phyloP scores from a whole-genome alignment of 2,888 invertebrate species.

The Drosophila aldrichi region DNA sequence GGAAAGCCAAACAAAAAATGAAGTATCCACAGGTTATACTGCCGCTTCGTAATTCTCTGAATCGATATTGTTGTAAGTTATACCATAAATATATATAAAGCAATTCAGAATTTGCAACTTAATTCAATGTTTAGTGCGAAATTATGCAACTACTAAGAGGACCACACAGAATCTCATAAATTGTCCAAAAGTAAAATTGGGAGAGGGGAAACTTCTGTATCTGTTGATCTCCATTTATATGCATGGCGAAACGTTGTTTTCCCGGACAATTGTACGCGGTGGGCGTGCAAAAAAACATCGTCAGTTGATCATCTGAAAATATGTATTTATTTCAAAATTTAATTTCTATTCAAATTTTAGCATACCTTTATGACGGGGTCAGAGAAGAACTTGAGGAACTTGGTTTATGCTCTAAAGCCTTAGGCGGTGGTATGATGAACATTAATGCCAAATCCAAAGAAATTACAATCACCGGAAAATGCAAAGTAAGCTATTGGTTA shows the following conservation, averaged over 20 bases:
- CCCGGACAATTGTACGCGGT: constrained; percentile 52
- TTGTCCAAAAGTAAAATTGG: constrained; percentile 23
- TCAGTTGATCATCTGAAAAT: constrained; percentile 12
- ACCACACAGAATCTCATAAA: constrained; percentile 3
- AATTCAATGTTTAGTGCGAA: constrained; percentile 7
- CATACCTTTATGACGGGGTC: constrained; percentile 19
- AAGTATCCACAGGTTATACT: neutral
- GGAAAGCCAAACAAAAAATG: constrained; percentile 4
- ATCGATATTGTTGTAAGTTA: constrained; percentile 9
- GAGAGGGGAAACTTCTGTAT: constrained; percentile 39
- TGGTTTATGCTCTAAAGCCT: constrained; percentile 40
- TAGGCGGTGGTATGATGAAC: constrained; percentile 58
- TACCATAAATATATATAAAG: neutral
- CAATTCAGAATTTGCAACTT: neutral
- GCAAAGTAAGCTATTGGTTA: constrained; percentile 28
- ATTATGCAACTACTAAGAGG: neutral
- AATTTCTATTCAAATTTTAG: constrained; percentile 16
- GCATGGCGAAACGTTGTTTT: constrained; percentile 46
- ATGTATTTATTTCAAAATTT: neutral
- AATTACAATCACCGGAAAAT: constrained; percentile 45
- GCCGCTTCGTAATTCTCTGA: neutral
- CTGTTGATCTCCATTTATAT: constrained; percentile 47
- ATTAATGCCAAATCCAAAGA: neutral
- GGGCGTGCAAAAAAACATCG: constrained; percentile 30
- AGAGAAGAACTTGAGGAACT: constrained; percentile 17